Evolutionary conservation across 2,888 invertebrate genomes (phyloP).

Genomic region (Hyposoter dolosus): DNA sequence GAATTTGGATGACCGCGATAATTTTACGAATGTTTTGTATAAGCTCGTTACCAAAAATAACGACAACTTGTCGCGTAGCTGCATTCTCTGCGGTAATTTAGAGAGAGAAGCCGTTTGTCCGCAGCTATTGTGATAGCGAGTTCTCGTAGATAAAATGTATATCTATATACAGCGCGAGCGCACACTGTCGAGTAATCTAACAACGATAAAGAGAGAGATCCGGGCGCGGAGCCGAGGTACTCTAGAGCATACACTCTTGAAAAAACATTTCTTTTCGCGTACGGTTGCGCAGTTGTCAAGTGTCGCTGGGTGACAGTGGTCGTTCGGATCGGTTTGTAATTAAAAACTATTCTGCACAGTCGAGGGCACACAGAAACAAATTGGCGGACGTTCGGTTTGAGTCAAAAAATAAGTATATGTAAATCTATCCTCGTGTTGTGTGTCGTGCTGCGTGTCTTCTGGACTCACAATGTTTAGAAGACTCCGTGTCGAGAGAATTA

Average conservation of each 20-base stretch:
- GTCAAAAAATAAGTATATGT: not conserved
- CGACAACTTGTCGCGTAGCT: not conserved
- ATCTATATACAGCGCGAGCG: not conserved
- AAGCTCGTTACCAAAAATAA: not conserved
- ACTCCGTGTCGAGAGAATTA: not conserved
- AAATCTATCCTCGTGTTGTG: not conserved
- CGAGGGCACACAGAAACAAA: not conserved
- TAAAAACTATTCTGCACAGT: not conserved
- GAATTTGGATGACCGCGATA: not conserved
- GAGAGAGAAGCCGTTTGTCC: slow-evolving; percentile 17
- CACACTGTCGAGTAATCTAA: slow-evolving; percentile 56
- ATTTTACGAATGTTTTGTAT: slow-evolving; percentile 10
- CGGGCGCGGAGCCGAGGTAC: slow-evolving; percentile 3
- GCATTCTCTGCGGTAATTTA: slow-evolving; percentile 2
- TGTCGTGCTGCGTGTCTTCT: not conserved
- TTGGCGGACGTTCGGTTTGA: not conserved
- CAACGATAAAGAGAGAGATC: slow-evolving; percentile 56
- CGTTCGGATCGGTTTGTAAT: slow-evolving; percentile 27
- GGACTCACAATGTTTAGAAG: not conserved
- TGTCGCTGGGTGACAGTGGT: slow-evolving; percentile 47
- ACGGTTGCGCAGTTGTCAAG: slow-evolving; percentile 58
- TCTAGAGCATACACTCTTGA: not conserved
- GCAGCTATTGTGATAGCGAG: slow-evolving; percentile 52
- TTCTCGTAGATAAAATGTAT: slow-evolving; percentile 41
- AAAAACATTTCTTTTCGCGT: slow-evolving; percentile 25